phyloP scores from a whole-genome alignment of 2,888 invertebrate species.

The Heteromyza rotundicornis region DNA sequence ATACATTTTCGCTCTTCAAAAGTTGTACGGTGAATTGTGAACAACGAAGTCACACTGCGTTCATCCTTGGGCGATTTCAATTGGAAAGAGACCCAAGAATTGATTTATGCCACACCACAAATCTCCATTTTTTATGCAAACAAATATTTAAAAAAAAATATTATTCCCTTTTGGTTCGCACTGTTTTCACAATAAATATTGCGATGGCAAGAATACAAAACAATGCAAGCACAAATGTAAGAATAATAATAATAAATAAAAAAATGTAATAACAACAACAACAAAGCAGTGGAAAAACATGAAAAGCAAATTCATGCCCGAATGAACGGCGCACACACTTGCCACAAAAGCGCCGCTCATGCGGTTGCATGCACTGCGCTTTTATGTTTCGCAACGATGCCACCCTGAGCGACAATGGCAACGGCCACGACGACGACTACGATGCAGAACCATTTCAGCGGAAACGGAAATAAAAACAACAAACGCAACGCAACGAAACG shows the following conservation, averaged over 20 bases:
- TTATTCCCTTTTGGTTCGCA: neutral
- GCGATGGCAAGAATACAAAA: neutral
- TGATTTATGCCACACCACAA: neutral
- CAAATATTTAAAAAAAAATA: neutral
- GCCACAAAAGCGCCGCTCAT: conserved; percentile 46
- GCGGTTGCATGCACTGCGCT: conserved; percentile 50
- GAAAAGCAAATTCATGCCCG: conserved; percentile 49
- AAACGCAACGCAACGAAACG: conserved; percentile 22
- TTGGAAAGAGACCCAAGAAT: no score
- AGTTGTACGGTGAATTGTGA: no score
- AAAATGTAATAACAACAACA: neutral
- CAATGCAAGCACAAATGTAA: neutral
- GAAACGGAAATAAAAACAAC: conserved; percentile 18
- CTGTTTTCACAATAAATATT: neutral
- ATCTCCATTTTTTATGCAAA: neutral
- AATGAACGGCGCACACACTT: conserved; percentile 36
- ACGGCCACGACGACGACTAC: neutral
- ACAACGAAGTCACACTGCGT: no score
- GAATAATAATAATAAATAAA: neutral
- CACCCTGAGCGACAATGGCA: neutral
- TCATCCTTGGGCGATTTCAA: no score
- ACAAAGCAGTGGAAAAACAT: conserved; percentile 26
- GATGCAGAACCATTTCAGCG: conserved; percentile 11
- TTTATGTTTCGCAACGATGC: conserved; percentile 38
- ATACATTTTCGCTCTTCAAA: no score